Evolutionary conservation across 2,888 invertebrate species (phyloP), one percentile per base, ranked within the genome.

Genomic region (Apamea anceps): DNA sequence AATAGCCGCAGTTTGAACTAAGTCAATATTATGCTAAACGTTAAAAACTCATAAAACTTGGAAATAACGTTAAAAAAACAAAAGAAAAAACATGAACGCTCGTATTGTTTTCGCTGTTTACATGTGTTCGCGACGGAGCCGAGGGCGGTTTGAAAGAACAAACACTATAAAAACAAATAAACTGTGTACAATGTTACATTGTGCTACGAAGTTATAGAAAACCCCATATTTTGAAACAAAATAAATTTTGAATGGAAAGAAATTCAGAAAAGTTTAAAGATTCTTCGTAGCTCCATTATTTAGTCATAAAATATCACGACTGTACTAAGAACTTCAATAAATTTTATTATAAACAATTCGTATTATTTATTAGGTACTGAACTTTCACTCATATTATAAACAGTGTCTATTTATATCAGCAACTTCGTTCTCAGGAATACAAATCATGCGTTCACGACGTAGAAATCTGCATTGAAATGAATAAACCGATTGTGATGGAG

Each of bases 31-130:
- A 75, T 65, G n/a, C 51, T 63, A 57, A 66, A 60, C 54, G 77
- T 89, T 80, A 85, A 84, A 85, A 84, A 79, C 80, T 77, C 86
- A 79, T 83, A 88, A 84, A 88, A 79, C 71, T 79, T 77, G 7
- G 42, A 68, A 74, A 66, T 81, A 82, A 72, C 75, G 73, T 72
- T 66, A 60, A 75, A 79, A 48, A 84, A 67, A 81, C 51, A 48
- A 54, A 80, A 70, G 37, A 88, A 84, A 82, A 80, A 82, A 75
- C 73, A 77, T 75, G 75, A 85, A 75, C 57, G 72, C 75, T 51
- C 37, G 67, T 68, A 83, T 88, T 88, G 88, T 88, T 87, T 77
- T 85, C 71, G 63, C 48, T 87, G 89, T 88, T 88, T 88, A 84
- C 88, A 88, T 80, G 77, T 78, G 88, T 82, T 80, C 72, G 75